Percentiles rank a stretch among this genome's conserved stretches.
Evolutionary conservation across 1,140 invertebrate genomes (phyloP).

Genomic region (Thaumetopoea pityocampa): DNA sequence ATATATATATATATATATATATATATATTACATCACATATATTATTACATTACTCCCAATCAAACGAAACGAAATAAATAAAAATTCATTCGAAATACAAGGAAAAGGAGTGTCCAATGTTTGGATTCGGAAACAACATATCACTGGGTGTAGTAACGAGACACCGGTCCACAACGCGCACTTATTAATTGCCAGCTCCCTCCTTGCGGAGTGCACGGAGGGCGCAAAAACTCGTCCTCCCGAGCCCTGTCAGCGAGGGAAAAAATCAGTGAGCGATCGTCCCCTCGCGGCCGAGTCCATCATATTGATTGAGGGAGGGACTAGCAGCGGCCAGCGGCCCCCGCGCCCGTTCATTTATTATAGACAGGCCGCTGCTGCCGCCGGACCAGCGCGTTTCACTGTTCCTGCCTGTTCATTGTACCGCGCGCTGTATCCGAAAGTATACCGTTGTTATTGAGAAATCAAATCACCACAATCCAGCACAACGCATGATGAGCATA

Average conservation of each 20-base stretch:
- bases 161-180: slow-evolving; percentile 35
- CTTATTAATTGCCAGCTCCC: slow-evolving; percentile 72
- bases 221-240: slow-evolving; percentile 71
- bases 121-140: slow-evolving; percentile 17
- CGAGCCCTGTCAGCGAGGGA: slow-evolving; percentile 72
- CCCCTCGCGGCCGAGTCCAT: slow-evolving; percentile 72
- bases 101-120: slow-evolving; percentile 55
- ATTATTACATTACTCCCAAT: too few species aligned
- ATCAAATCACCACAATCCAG: too few species aligned
- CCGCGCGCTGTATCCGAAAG: slow-evolving; percentile 8
- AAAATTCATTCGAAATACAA: slow-evolving; percentile 29
- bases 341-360: slow-evolving; percentile 72
- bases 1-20: too few species aligned
- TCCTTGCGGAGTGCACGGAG: slow-evolving; percentile 47
- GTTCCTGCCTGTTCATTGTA: slow-evolving; percentile 16
- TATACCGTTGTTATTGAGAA: too few species aligned
- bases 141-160: slow-evolving; percentile 9
- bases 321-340: slow-evolving; percentile 66
- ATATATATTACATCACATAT: too few species aligned
- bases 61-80: slow-evolving; percentile 29
- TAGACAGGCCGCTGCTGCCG: slow-evolving; percentile 67
- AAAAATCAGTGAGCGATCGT: slow-evolving; percentile 76
- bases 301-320: slow-evolving; percentile 75
- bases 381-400: slow-evolving; percentile 8
- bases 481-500: too few species aligned